phyloP scores from a whole-genome alignment of 2,888 invertebrate species.

The Chrysolina oricalcia region DNA sequence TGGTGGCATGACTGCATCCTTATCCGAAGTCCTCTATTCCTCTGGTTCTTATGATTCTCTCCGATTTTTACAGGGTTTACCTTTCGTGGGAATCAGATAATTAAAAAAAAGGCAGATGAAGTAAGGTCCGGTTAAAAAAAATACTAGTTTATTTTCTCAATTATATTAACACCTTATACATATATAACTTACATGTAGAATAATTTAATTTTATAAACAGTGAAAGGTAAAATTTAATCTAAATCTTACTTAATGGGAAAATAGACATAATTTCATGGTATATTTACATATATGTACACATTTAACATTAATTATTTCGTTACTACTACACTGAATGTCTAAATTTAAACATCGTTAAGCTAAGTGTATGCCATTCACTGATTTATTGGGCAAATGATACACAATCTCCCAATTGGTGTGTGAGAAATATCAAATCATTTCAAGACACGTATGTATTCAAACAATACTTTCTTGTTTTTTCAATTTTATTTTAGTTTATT shows the following conservation, averaged over 20 bases:
- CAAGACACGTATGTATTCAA: no score
- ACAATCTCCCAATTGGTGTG: not conserved
- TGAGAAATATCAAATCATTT: no score
- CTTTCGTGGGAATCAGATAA: no score
- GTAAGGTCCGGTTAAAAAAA: not conserved
- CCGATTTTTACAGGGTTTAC: no score
- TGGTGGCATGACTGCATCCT: no score
- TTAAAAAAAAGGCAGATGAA: no score
- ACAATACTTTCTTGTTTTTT: no score
- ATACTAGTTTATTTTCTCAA: slow-evolving; percentile 42
- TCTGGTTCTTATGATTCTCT: no score
- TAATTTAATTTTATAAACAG: slow-evolving; percentile 57
- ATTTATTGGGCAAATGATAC: slow-evolving; percentile 18
- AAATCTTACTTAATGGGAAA: slow-evolving; percentile 58
- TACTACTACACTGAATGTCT: slow-evolving; percentile 38
- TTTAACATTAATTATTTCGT: slow-evolving; percentile 50
- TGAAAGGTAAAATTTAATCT: slow-evolving; percentile 52
- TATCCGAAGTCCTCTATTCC: no score
- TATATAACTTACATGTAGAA: slow-evolving; percentile 56
- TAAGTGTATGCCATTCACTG: not conserved
- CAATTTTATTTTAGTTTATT: no score
- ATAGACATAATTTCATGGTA: slow-evolving; percentile 60
- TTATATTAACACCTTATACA: slow-evolving; percentile 58
- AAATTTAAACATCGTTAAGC: slow-evolving; percentile 30
- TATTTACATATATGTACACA: slow-evolving; percentile 63